phyloP scores from a whole-genome alignment of 1,140 invertebrate genomes.

The Gyrodactylus bullatarudis region DNA sequence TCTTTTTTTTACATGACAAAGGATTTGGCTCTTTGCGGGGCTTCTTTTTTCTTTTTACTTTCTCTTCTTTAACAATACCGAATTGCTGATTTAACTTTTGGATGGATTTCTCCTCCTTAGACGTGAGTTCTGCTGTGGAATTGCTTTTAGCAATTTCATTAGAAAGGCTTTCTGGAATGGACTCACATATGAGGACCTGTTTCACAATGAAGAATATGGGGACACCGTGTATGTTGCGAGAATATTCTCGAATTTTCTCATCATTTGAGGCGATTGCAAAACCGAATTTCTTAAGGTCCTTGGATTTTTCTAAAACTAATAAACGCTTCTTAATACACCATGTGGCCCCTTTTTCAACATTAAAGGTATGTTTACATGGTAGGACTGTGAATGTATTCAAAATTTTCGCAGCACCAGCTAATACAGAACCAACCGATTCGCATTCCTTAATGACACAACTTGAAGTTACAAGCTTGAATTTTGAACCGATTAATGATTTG shows the following conservation, averaged over 20 bases:
- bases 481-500: not conserved
- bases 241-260: not conserved
- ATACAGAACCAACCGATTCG: not conserved
- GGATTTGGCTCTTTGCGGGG: not conserved
- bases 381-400: not conserved
- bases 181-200: not conserved
- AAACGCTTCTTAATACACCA: not conserved
- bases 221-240: not conserved
- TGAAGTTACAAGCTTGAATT: not conserved
- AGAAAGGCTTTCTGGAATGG: not conserved
- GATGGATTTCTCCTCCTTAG: not conserved
- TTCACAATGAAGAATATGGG: not conserved
- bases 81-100: not conserved
- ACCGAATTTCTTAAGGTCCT: not conserved
- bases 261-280: not conserved
- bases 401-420: not conserved
- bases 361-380: not conserved
- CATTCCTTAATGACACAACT: not conserved
- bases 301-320: not conserved
- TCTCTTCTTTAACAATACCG: not conserved
- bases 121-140: not conserved
- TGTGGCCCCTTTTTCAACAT: not conserved
- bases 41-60: not conserved
- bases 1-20: not conserved
- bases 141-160: not conserved